These are phyloP conservation scores for Chironomus riparius DNA, from an alignment of 2,888 invertebrate species.

Conservation along the genomic window DNA sequence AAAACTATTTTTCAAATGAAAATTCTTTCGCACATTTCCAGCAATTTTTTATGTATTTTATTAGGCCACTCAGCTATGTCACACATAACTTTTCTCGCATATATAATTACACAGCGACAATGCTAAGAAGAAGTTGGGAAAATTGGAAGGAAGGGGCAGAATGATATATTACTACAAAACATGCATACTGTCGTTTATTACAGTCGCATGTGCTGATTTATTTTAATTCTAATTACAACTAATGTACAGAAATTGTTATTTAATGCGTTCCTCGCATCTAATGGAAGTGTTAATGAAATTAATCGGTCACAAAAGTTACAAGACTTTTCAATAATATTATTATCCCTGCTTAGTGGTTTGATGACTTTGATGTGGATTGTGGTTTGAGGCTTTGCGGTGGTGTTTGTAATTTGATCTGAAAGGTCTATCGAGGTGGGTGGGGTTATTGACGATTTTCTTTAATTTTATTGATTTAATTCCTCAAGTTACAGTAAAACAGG, in stretches of 20 bases:
- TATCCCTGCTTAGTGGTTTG: too few species aligned
- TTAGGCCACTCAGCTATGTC: neutral
- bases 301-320: neutral
- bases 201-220: slow-evolving; percentile 21
- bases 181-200: slow-evolving; percentile 1
- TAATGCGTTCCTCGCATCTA: neutral
- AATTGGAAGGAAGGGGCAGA: neutral
- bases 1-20: neutral
- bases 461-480: too few species aligned
- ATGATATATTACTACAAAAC: slow-evolving; percentile 6
- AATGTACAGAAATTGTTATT: neutral
- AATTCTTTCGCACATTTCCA: neutral
- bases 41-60: neutral
- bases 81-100: slow-evolving; percentile 16
- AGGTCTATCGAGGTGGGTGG: too few species aligned
- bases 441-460: too few species aligned
- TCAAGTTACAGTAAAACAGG: too few species aligned
- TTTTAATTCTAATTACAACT: slow-evolving; percentile 18
- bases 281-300: neutral
- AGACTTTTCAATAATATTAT: too few species aligned
- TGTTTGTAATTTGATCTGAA: too few species aligned
- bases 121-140: neutral
- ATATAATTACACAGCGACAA: neutral
- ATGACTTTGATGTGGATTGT: too few species aligned
- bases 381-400: too few species aligned